These are phyloP conservation scores for Xiphydria camelus DNA, from an alignment of 2,888 invertebrate species.

Conservation along the genomic window DNA sequence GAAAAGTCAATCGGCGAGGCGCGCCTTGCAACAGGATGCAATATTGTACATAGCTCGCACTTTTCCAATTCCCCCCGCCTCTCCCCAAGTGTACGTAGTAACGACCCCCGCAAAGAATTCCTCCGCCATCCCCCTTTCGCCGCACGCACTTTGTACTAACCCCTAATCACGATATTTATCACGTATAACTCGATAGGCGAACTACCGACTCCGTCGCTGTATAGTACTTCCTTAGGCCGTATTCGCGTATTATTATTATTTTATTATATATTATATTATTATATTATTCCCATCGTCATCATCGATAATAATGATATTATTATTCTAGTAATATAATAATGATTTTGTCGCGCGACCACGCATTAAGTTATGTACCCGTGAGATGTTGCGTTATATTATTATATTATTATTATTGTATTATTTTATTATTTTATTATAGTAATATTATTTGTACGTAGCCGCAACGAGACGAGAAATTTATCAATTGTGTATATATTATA, in stretches of 20 bases:
- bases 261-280: not conserved
- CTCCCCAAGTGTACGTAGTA: too few relatives aligned
- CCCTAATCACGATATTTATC: conserved; percentile 1
- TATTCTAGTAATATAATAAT: conserved; percentile 28
- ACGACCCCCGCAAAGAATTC: too few relatives aligned
- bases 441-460: conserved; percentile 19
- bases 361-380: conserved; percentile 22
- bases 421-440: conserved; percentile 19
- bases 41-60: conserved; percentile 26
- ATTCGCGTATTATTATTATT: conserved; percentile 3
- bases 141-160: not conserved
- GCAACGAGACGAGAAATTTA: conserved; percentile 15
- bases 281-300: not conserved
- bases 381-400: conserved; percentile 35
- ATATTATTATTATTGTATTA: conserved; percentile 29
- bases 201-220: conserved; percentile 10
- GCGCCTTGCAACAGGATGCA: too few relatives aligned
- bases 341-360: conserved; percentile 24
- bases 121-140: too few relatives aligned
- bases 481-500: conserved; percentile 18
- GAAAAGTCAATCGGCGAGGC: too few relatives aligned
- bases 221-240: conserved; percentile 15
- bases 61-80: too few relatives aligned
- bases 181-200: not conserved
- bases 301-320: not conserved